phyloP scores from a whole-genome alignment of 2,888 invertebrate species.

The Platynereis dumerilii region DNA sequence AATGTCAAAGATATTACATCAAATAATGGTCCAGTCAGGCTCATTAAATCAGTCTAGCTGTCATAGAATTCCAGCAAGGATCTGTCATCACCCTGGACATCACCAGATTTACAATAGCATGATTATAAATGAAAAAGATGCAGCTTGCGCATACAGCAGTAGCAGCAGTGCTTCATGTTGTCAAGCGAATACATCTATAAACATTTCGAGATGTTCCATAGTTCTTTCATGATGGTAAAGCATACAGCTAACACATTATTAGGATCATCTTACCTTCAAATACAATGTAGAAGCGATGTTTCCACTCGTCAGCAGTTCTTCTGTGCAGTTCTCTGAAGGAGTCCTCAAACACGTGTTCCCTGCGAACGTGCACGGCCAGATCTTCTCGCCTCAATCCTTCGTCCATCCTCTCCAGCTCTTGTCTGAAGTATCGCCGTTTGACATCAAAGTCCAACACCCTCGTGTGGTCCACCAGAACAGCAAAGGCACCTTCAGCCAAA shows the following conservation, averaged over 20 bases:
- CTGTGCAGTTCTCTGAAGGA: constrained; percentile 86
- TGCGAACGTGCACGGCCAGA: constrained; percentile 82
- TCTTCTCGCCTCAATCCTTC: constrained; percentile 73
- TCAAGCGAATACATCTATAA: too few species aligned
- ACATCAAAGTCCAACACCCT: constrained; percentile 89
- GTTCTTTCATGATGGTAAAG: too few species aligned
- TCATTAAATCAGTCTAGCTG: too few species aligned
- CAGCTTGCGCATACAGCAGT: too few species aligned
- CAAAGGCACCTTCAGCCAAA: constrained; percentile 84
- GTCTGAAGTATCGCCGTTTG: constrained; percentile 83
- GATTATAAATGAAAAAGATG: too few species aligned
- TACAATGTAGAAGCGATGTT: constrained; percentile 88
- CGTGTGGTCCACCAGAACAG: constrained; percentile 85
- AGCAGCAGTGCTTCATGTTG: too few species aligned
- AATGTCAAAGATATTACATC: too few species aligned
- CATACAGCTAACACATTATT: background rate
- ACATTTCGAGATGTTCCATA: too few species aligned
- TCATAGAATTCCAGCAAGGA: too few species aligned
- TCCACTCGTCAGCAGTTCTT: constrained; percentile 85
- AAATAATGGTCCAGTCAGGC: too few species aligned
- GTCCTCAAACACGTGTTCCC: constrained; percentile 86
- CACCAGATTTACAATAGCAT: too few species aligned
- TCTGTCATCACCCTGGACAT: too few species aligned
- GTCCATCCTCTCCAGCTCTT: constrained; percentile 83
- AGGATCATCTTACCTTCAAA: constrained; percentile 75